Percentiles rank a stretch among this genome's conserved stretches.
Conservation (phyloP, 2,888 invertebrate genomes). For the Actias luna region DNA sequence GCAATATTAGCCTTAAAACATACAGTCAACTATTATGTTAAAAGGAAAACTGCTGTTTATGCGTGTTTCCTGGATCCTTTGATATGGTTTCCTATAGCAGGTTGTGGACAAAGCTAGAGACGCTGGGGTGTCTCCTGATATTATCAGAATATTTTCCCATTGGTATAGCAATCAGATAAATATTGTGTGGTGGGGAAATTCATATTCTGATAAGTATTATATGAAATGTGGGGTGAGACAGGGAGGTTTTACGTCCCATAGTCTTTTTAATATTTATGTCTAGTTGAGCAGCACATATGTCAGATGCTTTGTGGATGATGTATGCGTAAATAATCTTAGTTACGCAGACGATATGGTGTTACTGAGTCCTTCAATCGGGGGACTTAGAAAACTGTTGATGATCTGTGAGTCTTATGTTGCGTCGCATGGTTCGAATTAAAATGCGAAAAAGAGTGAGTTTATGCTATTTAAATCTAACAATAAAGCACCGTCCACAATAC, state of each 20-base stretch:
- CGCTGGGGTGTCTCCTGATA: no score
- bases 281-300: not conserved
- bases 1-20: constrained; percentile 17
- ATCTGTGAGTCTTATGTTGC: no score
- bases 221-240: not conserved
- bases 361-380: no score
- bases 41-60: constrained; percentile 9
- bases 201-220: constrained; percentile 6
- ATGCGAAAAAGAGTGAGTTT: constrained; percentile 1
- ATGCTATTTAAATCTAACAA: not conserved
- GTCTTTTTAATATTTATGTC: constrained; percentile 8
- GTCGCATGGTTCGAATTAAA: not conserved
- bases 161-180: constrained; percentile 6
- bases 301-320: not conserved
- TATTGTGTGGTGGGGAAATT: constrained; percentile 15
- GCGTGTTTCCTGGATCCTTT: constrained; percentile 7
- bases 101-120: not conserved
- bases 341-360: not conserved
- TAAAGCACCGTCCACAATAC: not conserved
- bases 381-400: no score
- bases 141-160: not conserved
- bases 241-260: constrained; percentile 14
- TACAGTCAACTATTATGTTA: constrained; percentile 17
- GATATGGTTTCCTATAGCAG: not conserved
- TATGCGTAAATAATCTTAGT: not conserved